Base-by-base conservation (phyloP, 2,113 vertebrate species). In the Tauraco erythrolophus region DNA sequence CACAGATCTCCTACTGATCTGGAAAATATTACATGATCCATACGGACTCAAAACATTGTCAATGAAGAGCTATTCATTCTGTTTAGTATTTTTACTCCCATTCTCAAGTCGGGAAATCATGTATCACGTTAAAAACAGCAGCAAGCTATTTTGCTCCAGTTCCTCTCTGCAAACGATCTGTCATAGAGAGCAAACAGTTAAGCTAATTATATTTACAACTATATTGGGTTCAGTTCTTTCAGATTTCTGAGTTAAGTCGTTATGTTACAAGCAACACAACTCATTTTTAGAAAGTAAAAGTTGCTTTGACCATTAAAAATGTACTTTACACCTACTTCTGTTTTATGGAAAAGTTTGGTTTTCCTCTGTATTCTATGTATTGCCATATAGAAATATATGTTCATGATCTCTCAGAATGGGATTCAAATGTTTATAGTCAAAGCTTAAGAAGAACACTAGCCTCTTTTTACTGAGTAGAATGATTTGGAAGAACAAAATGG, bases 271-370 rank as follows among this genome's bases (percentile, higher is more conserved):
- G 50, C 7, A 19, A 53, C 25, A 31, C 9, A 88, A 54, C 14
- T 60, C 1, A 87, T 65, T 90, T 88, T 69, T 31, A 71, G 24
- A 72, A 90, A 69, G 15, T 30, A n/a, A n/a, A n/a, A 27, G 10
- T 74, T 81, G 17, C 3, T 88, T 87, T 57, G 33, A 31, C 91
- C 6, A 70, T 74, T 93, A 85, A 72, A 71, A 84, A 45, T 19
- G 1, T n/a, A 31, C 10, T 61, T 86, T 74, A 37, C 11, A 19
- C 0, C 0, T 46, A 7, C 6, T 53, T 46, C 17, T 71, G 1
- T 15, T 69, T 12, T 48, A n/a, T 19, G 11, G 8, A 54, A 60
- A 75, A 31, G 1, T 16, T 62, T 71, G 3, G 1, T 65, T 84
- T 75, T n/a, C 7, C 13, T 37, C 6, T 30, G 10, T 74, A n/a